Conservation (phyloP, 2,888 invertebrate genomes). For the Apodemia duryi region DNA sequence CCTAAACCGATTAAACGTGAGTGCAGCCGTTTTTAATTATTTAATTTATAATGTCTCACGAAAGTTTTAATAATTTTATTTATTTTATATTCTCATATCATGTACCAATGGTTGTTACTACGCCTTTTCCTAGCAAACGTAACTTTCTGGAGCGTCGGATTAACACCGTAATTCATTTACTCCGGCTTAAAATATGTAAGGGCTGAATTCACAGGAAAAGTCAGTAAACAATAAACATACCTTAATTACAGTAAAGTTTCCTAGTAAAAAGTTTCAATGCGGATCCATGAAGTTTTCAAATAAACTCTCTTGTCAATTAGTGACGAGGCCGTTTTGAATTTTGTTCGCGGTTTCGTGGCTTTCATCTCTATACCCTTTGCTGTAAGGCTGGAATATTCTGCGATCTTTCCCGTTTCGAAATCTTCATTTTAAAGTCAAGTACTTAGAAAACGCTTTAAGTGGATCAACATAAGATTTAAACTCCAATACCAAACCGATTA, state of each 20-base stretch:
- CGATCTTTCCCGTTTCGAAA: neutral
- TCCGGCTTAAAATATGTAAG: neutral
- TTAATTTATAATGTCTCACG: no score
- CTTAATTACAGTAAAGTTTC: neutral
- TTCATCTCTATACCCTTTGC: constrained; percentile 14
- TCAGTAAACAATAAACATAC: neutral
- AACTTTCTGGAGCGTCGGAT: no score
- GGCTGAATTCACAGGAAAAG: neutral
- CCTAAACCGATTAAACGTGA: no score
- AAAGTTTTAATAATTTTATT: no score
- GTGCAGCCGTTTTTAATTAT: no score
- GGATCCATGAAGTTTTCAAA: constrained; percentile 37
- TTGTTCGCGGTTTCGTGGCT: constrained; percentile 9
- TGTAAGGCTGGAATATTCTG: constrained; percentile 13
- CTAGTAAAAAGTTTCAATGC: neutral
- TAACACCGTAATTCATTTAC: no score
- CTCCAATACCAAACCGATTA: neutral
- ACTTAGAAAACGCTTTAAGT: constrained; percentile 3
- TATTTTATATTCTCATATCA: no score
- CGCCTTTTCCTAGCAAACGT: no score
- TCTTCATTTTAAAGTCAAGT: neutral
- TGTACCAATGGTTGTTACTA: no score
- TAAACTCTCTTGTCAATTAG: constrained; percentile 52
- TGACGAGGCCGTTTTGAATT: constrained; percentile 29
- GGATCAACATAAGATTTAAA: constrained; percentile 4